Evolutionary conservation across 1,140 invertebrate species (phyloP), one percentile per base, ranked within the genome.

Genomic region (Leptopilina clavipes): DNA sequence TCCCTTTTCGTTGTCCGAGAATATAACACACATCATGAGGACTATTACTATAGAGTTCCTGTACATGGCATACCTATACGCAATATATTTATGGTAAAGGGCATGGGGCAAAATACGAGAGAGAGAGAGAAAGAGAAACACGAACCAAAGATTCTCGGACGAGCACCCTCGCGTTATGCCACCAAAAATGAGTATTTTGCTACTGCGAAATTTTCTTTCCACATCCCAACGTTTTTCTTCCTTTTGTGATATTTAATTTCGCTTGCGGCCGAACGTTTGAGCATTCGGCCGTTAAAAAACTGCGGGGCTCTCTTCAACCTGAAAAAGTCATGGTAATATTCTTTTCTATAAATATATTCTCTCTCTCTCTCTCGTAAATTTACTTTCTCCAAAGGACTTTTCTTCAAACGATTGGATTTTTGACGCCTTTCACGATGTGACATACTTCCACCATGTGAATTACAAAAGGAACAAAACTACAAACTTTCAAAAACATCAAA

Each of bases 201-300:
- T 81, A 83, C 83, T 81, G 81, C 86, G 77, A 84, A 40, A 83
- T 81, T 87, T 85, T 86, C 83, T 80, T 73, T 44, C 75, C 79
- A 56, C 78, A 40, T 22, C 78, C 77, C 70, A 43, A 56, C 48
- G 52, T 77, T 82, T 82, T 79, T 76, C 73, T 73, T 79, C 78
- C 77, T 85, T 83, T 85, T 79, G 79, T 78, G 75, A 78, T 77
- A 74, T 79, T 78, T 86, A 83, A 87, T 87, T 85, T 87, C 80
- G 76, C 83, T 87, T 82, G 79, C 78, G 79, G 84, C 76, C 76
- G 76, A 86, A 86, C 81, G 79, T 86, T 81, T 81, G 80, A 80
- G 79, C 81, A 59, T 10, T 70, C 75, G 76, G 40, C 73, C 73
- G 81, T 73, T 77, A 76, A 78, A 82, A 80, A 79, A 37, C 12